Evolutionary conservation across 92 coral and sea anemone species (phyloP).

Genomic region (Porites cylindrica): DNA sequence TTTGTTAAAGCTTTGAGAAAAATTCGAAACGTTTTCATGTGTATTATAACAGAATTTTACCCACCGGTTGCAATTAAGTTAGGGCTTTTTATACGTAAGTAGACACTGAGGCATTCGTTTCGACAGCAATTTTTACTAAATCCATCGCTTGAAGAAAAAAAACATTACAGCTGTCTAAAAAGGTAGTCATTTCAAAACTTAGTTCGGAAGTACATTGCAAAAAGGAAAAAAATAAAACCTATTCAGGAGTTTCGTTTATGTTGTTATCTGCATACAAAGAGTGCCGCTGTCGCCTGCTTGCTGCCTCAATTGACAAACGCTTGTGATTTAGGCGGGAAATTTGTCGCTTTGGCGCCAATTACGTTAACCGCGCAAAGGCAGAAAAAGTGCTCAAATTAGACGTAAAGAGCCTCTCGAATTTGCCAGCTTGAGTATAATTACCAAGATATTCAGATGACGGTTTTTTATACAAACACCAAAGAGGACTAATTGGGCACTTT

Average conservation of each 20-base stretch:
- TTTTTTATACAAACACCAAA: slow-evolving; percentile 31
- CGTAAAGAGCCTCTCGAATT: slow-evolving; percentile 6
- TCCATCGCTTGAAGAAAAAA: neutral
- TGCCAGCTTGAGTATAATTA: slow-evolving; percentile 30
- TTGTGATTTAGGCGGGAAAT: slow-evolving; percentile 62
- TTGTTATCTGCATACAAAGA: slow-evolving; percentile 33
- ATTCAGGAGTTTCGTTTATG: slow-evolving; percentile 5
- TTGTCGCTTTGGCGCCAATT: slow-evolving; percentile 78
- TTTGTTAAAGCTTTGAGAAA: neutral
- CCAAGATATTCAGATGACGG: slow-evolving; percentile 8
- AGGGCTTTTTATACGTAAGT: neutral
- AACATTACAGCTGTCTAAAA: neutral
- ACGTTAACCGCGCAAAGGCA: slow-evolving; percentile 65
- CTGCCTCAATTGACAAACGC: slow-evolving; percentile 57
- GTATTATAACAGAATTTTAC: slow-evolving; percentile 10
- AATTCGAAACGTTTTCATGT: slow-evolving; percentile 23
- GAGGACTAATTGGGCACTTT: slow-evolving; percentile 16
- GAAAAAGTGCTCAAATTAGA: slow-evolving; percentile 42
- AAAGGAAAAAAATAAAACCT: neutral
- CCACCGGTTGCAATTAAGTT: neutral
- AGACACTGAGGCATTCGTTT: neutral
- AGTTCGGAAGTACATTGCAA: neutral
- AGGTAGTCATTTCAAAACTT: neutral
- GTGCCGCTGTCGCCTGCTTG: slow-evolving; percentile 61
- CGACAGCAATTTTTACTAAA: neutral